A percentile compares a stretch with the other conserved stretches of the same genome.
Conservation (phyloP, 1,140 invertebrate species). For the Drusus annulatus region DNA sequence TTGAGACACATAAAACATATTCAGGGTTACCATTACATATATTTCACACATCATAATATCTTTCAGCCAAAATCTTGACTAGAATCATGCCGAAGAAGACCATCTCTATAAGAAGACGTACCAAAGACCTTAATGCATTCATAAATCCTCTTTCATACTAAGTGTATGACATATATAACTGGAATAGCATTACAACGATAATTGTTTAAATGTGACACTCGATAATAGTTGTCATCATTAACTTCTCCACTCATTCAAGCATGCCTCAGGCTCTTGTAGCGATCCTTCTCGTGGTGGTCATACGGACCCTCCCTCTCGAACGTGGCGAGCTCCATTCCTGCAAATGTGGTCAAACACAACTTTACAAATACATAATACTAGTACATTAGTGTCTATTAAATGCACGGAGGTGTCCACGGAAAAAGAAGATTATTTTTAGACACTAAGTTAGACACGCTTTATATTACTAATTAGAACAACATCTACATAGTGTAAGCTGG, state of each 20-base stretch:
- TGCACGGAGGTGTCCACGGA: no score
- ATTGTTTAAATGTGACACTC: not conserved
- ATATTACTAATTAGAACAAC: no score
- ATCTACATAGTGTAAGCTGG: no score
- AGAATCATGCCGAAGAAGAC: not conserved
- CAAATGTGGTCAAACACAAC: slow-evolving; percentile 47
- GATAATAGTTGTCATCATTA: not conserved
- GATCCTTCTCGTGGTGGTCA: slow-evolving; percentile 68
- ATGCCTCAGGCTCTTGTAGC: slow-evolving; percentile 65
- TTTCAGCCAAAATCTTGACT: no score
- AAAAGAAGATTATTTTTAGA: no score
- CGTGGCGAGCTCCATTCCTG: slow-evolving; percentile 67
- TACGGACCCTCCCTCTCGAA: slow-evolving; percentile 68
- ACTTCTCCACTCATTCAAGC: slow-evolving; percentile 7
- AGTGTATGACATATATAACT: not conserved
- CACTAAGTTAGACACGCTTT: no score
- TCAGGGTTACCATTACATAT: no score
- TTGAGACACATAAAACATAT: no score
- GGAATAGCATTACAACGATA: not conserved
- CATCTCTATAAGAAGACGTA: not conserved
- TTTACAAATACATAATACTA: no score
- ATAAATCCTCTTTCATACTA: not conserved
- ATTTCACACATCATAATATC: no score
- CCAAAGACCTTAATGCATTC: not conserved
- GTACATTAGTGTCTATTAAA: no score